A percentile compares a stretch with the other conserved stretches of the same genome.
Evolutionary conservation across 2,888 invertebrate species (phyloP).

Genomic region (Diabrotica balteata): DNA sequence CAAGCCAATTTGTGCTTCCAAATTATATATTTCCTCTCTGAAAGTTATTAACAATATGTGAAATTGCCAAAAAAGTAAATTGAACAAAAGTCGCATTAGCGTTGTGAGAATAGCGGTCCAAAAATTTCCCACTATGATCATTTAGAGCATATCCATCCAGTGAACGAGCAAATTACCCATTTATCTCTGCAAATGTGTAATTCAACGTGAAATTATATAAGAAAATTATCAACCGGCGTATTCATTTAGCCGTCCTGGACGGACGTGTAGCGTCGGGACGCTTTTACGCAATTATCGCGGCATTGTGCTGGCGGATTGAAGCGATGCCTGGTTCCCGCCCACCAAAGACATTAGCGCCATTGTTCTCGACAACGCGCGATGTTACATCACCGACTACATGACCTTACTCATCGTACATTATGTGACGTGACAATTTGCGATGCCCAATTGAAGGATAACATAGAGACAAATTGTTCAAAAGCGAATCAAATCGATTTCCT

Average conservation of each 20-base stretch:
- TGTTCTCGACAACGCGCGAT: conserved; percentile 28
- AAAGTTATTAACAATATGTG: background rate
- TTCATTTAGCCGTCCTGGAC: conserved; percentile 30
- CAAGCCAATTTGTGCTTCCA: background rate
- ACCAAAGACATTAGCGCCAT: conserved; percentile 34
- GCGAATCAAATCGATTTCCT: too few species aligned
- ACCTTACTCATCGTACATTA: conserved; percentile 12
- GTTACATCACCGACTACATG: conserved; percentile 14
- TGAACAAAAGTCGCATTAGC: background rate
- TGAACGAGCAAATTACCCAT: conserved; percentile 24
- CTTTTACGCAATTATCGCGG: conserved; percentile 28
- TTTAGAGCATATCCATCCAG: conserved; percentile 9
- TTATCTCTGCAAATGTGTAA: conserved; percentile 34
- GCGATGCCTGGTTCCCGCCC: conserved; percentile 28
- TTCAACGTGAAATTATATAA: conserved; percentile 37
- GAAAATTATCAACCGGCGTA: conserved; percentile 33
- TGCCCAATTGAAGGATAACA: background rate
- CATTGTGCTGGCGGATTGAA: conserved; percentile 26
- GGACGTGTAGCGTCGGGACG: conserved; percentile 26
- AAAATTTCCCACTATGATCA: conserved; percentile 18
- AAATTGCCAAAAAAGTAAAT: background rate
- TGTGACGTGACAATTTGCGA: conserved; percentile 7
- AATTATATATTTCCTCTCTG: too few species aligned
- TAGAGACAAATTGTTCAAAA: too few species aligned
- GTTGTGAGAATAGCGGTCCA: background rate